Evolutionary conservation across 2,113 vertebrate species (phyloP).

Genomic region (Geothlypis trichas): DNA sequence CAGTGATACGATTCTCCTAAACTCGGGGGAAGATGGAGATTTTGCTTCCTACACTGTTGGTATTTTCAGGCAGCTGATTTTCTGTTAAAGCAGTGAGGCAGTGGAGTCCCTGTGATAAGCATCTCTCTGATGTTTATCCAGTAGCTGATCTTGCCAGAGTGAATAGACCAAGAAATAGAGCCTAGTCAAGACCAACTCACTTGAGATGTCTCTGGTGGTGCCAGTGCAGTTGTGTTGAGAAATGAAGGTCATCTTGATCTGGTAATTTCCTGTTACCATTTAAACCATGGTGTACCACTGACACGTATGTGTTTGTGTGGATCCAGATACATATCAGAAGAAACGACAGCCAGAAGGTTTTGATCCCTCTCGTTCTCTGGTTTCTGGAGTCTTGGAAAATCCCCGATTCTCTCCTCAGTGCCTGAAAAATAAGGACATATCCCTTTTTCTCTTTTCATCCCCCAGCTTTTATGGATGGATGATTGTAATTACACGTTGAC

Average conservation of each 20-base stretch:
- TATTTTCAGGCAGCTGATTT: neutral
- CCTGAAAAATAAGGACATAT: neutral
- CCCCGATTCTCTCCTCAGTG: neutral
- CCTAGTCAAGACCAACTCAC: neutral
- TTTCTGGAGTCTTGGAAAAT: neutral
- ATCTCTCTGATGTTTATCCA: neutral
- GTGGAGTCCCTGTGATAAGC: neutral
- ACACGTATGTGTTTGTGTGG: neutral
- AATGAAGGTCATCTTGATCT: neutral
- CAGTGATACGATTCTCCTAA: neutral
- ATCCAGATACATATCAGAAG: neutral
- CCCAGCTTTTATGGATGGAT: neutral
- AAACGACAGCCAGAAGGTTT: neutral
- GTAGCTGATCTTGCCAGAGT: neutral
- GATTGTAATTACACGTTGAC: neutral
- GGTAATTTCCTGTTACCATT: neutral
- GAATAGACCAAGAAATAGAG: neutral
- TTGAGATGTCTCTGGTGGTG: neutral
- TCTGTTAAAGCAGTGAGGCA: neutral
- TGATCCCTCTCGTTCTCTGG: neutral
- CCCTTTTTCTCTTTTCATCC: neutral
- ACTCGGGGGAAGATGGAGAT: neutral
- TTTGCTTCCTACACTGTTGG: neutral
- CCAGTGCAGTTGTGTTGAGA: fast-evolving
- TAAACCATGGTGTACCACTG: neutral